Base-by-base conservation (phyloP, 2,797 vertebrate species). In the Dallia pectoralis region DNA sequence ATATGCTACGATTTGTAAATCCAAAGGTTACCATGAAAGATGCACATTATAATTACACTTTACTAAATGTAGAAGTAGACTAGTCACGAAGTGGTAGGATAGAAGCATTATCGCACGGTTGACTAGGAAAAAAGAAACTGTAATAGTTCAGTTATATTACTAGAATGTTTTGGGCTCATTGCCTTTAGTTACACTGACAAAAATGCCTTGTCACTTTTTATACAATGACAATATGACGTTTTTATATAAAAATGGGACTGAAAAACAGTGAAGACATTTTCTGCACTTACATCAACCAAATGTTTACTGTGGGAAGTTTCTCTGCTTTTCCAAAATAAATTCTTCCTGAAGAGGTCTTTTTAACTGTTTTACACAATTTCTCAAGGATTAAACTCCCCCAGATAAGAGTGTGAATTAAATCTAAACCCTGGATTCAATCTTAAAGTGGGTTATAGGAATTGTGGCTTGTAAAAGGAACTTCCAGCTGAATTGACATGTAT, bases 181-280 rank as follows among this genome's bases (percentile, higher is more conserved):
- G 92, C 91, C 91, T 91, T 93, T 91, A 72, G 87, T 86, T 91
- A 89, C 87, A 90, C 91, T 89, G 91, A 91, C 86, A 87, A 83
- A 90, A 89, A 87, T 91, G 91, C 93, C 91, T 92, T 92, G 90
- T 92, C 90, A 91, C 89, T 91, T 92, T 94, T 92, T 93, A 93
- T 93, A 92, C 87, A 73, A 90, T 89, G 85, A 88, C 90, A 84
- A 82, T 86, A 88, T 88, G 87, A 86, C 86, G 88, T 91, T 92
- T 94, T 94, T 92, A 90, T 92, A 93, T 86, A 71, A 84, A 88
- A 86, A 87, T 84, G 48, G 84, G 85, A 69, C 86, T 85, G 83
- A 82, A 61, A 85, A 74, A 70, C 29, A 25, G 70, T 70, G 70
- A 76, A 73, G 73, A 86, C 67, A 77, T 78, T 92, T 93, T 91